Base-by-base conservation (phyloP, 2,888 invertebrate genomes). In the Falcaria lacertinaria region DNA sequence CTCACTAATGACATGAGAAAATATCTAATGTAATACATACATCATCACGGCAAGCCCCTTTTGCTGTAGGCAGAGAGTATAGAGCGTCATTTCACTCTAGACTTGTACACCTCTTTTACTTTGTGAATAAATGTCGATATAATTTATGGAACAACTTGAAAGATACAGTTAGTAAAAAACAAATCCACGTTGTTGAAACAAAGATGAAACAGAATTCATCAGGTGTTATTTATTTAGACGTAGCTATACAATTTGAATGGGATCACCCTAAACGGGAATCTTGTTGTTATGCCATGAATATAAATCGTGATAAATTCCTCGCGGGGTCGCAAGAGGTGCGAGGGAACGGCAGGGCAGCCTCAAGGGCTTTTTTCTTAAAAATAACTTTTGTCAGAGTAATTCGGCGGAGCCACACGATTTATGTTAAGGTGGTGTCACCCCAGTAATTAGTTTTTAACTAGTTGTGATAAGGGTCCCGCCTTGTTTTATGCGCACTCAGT, bases 261-360 rank as follows among this genome's bases (percentile, higher is more conserved):
- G 76, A 80, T 82, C 82, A 72, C 79, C 83, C 83, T 79, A 80
- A 85, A 85, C 79, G 76, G 67, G 74, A 76, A 77, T 83, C 80
- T 82, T 87, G 88, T 86, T 88, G 85, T 83, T 87, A 88, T 86
- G 80, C 86, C 81, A 89, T 89, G 89, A 89, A 89, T 89, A 89
- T 90, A 91, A 91, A 90, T 91, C 89, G 90, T 90, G 90, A 90
- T 90, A 90, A 91, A 91, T 90, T 91, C 89, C 86, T 80, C 76
- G 56, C 55, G 69, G 64, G 64, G 64, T 60, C 53, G 46, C 54
- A 63, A 64, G 63, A 67, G 47, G 41, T 43, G 64, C 61, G 60
- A 58, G 68, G 65, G 69, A 67, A 55, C 67, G 64, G 64, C 54
- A 66, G 66, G 56, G 60, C 68, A 74, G 80, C 85, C 86, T 84